phyloP scores from a whole-genome alignment of 1,140 invertebrate species.

The Telenomus remus region DNA sequence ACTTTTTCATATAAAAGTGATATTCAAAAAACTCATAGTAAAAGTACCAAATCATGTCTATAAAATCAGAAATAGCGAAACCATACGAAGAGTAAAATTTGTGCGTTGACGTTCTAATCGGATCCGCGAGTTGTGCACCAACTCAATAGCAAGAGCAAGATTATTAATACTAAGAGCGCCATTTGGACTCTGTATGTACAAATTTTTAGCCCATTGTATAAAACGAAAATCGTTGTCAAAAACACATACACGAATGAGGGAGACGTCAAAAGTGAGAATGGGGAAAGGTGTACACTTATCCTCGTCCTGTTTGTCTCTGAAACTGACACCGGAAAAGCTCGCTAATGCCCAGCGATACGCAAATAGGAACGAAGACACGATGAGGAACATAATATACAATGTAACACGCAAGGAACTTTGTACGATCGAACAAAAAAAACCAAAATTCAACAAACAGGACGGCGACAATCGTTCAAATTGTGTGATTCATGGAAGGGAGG shows the following conservation, averaged over 20 bases:
- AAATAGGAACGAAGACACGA: slow-evolving; percentile 72
- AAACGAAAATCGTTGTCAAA: too few relatives aligned
- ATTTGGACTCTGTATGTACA: slow-evolving; percentile 30
- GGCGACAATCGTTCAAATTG: slow-evolving; percentile 13
- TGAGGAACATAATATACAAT: slow-evolving; percentile 70
- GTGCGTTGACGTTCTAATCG: slow-evolving; percentile 21
- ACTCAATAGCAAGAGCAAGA: slow-evolving; percentile 23
- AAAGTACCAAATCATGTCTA: too few relatives aligned
- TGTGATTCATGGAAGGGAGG: not conserved
- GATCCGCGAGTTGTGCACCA: too few relatives aligned
- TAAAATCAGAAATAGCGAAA: too few relatives aligned
- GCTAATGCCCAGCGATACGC: slow-evolving; percentile 66
- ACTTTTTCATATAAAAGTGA: too few relatives aligned
- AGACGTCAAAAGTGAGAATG: not conserved
- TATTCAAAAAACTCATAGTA: too few relatives aligned
- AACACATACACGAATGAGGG: not conserved
- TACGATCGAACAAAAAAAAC: slow-evolving; percentile 50
- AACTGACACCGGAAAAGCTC: slow-evolving; percentile 46
- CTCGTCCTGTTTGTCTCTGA: slow-evolving; percentile 47
- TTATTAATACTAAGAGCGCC: slow-evolving; percentile 45
- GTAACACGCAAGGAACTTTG: slow-evolving; percentile 69
- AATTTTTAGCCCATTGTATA: slow-evolving; percentile 5
- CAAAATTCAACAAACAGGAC: slow-evolving; percentile 48
- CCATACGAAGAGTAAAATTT: slow-evolving; percentile 11
- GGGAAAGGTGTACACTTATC: slow-evolving; percentile 4